Percentiles rank a stretch among this genome's conserved stretches.
These are phyloP conservation scores for Molorchus minor DNA, from an alignment of 2,888 invertebrate genomes.

Conservation along the genomic window DNA sequence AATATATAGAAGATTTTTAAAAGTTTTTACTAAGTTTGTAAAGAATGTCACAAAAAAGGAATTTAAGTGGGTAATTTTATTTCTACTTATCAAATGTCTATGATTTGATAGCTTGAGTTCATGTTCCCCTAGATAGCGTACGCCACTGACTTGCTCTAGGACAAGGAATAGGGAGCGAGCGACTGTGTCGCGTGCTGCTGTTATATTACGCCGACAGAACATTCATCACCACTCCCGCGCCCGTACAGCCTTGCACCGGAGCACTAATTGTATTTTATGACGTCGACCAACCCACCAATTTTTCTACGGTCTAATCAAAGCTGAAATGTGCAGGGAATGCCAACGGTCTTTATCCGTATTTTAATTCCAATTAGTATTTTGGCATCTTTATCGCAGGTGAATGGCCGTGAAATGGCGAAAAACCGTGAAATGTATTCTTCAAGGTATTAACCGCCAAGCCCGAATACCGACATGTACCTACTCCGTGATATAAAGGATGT, in stretches of 20 bases:
- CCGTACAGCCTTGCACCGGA: constrained; percentile 53
- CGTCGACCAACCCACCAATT: constrained; percentile 50
- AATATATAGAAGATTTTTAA: no score
- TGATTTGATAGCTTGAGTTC: no score
- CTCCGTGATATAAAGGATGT: no score
- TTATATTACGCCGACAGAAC: constrained; percentile 56
- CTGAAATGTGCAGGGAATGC: constrained; percentile 44
- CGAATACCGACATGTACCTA: no score
- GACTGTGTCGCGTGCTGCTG: constrained; percentile 57
- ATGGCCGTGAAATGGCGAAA: neutral
- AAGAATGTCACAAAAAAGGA: no score
- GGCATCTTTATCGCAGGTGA: constrained; percentile 5
- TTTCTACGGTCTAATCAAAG: constrained; percentile 47
- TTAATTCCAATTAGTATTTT: constrained; percentile 24
- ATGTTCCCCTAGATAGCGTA: no score
- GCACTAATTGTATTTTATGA: constrained; percentile 56
- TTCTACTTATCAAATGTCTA: no score
- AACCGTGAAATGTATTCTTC: no score
- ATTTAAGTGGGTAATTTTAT: no score
- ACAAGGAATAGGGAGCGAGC: constrained; percentile 48
- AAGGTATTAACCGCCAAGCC: no score
- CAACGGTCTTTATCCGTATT: constrained; percentile 31
- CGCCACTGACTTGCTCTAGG: constrained; percentile 41
- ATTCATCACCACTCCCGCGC: constrained; percentile 55
- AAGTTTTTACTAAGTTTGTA: no score